Percentiles rank a stretch among this genome's conserved stretches.
Conservation (phyloP, 2,888 invertebrate species). For the Clanis bilineata region DNA sequence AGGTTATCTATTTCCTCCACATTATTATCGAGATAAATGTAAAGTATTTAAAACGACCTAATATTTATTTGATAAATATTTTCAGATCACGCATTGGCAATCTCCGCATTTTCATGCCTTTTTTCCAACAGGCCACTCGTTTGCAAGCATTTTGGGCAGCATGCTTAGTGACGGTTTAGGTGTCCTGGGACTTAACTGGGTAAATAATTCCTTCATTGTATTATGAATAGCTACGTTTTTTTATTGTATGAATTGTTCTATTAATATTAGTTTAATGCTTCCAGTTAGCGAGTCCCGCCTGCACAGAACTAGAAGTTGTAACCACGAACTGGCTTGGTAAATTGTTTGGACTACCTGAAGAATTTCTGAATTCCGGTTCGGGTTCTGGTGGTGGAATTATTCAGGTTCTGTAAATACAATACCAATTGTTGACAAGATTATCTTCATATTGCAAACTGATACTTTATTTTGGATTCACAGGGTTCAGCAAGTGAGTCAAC, state of each 20-base stretch:
- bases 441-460: not conserved
- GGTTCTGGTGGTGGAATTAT: constrained; percentile 93
- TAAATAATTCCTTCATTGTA: too few relatives aligned
- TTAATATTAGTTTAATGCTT: not conserved
- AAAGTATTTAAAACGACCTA: too few relatives aligned
- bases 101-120: constrained; percentile 97
- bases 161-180: constrained; percentile 91
- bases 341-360: constrained; percentile 89
- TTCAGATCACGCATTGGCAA: constrained; percentile 94
- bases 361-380: constrained; percentile 89
- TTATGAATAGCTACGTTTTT: too few relatives aligned
- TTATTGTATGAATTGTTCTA: too few relatives aligned
- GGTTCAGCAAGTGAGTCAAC: constrained; percentile 96
- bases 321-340: constrained; percentile 97
- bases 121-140: constrained; percentile 92
- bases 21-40: too few relatives aligned
- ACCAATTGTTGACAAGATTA: too few relatives aligned
- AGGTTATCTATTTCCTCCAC: too few relatives aligned
- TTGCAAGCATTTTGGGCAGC: constrained; percentile 92
- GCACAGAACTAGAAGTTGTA: constrained; percentile 95
- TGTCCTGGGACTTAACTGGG: constrained; percentile 95
- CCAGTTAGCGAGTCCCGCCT: constrained; percentile 91
- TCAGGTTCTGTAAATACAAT: too few relatives aligned
- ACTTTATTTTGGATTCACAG: constrained; percentile 63
- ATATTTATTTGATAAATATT: too few relatives aligned